A percentile compares a stretch with the other conserved stretches of the same genome.
phyloP scores from a whole-genome alignment of 2,888 invertebrate genomes.

The Drosophila maculinotata region DNA sequence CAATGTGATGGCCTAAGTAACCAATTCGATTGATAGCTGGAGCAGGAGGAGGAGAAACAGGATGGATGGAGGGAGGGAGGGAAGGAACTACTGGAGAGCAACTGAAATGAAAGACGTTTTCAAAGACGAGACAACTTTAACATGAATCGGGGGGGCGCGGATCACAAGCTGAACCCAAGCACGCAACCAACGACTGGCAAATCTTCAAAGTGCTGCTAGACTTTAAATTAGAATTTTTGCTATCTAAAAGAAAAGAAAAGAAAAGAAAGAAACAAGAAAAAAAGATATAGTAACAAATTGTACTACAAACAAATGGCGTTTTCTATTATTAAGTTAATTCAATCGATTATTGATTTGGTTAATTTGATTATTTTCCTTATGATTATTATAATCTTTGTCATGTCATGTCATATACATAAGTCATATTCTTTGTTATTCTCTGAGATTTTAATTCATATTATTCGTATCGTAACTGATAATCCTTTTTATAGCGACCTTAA shows the following conservation, averaged over 20 bases:
- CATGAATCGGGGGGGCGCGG: slow-evolving; percentile 14
- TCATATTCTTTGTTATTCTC: slow-evolving; percentile 69
- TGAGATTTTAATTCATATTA: slow-evolving; percentile 69
- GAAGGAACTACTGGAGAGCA: slow-evolving; percentile 31
- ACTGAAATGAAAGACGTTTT: slow-evolving; percentile 73
- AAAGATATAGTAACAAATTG: slow-evolving; percentile 54
- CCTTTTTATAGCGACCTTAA: slow-evolving; percentile 56
- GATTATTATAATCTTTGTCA: slow-evolving; percentile 50
- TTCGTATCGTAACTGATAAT: slow-evolving; percentile 42
- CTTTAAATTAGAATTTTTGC: slow-evolving; percentile 69
- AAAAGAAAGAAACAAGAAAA: slow-evolving; percentile 20
- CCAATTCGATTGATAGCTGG: slow-evolving; percentile 14
- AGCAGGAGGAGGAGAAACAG: not conserved
- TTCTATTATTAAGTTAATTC: slow-evolving; percentile 44
- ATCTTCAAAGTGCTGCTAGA: slow-evolving; percentile 76
- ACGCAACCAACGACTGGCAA: slow-evolving; percentile 76
- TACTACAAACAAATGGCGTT: slow-evolving; percentile 51
- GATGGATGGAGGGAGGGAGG: slow-evolving; percentile 9
- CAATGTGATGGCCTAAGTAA: slow-evolving; percentile 45
- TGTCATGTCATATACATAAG: slow-evolving; percentile 46
- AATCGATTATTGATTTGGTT: slow-evolving; percentile 57
- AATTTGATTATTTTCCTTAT: slow-evolving; percentile 44
- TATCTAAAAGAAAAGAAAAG: slow-evolving; percentile 29
- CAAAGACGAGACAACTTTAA: slow-evolving; percentile 67
- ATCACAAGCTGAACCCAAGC: slow-evolving; percentile 30